Conservation (phyloP, 2,888 invertebrate species). For the Drosophila emarginata region DNA sequence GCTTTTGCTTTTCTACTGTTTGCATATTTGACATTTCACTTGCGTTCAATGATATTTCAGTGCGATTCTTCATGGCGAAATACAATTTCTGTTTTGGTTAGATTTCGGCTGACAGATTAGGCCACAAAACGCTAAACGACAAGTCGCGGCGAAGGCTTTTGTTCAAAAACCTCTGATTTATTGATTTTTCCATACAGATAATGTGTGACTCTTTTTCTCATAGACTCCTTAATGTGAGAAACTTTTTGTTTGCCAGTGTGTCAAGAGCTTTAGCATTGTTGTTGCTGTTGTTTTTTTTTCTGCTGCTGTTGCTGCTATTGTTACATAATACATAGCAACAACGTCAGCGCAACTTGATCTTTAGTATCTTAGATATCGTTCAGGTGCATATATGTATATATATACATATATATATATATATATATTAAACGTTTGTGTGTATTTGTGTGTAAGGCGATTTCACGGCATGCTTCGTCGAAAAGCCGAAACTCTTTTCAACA, state of each 20-base stretch:
- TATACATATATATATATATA: background rate
- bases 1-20: slow-evolving; percentile 25
- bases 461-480: slow-evolving; percentile 24
- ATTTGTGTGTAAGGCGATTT: slow-evolving; percentile 28
- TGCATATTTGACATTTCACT: slow-evolving; percentile 76
- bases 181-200: slow-evolving; percentile 79
- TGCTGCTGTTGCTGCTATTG: slow-evolving; percentile 26
- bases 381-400: background rate
- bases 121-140: slow-evolving; percentile 18
- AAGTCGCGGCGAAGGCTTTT: slow-evolving; percentile 42
- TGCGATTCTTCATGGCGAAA: slow-evolving; percentile 70
- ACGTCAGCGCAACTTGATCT: slow-evolving; percentile 49
- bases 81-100: slow-evolving; percentile 42
- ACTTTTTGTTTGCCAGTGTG: slow-evolving; percentile 60
- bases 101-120: slow-evolving; percentile 58
- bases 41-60: slow-evolving; percentile 64
- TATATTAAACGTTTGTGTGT: background rate
- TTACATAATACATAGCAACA: slow-evolving; percentile 52
- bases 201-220: slow-evolving; percentile 80
- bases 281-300: slow-evolving; percentile 19
- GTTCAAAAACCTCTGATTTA: slow-evolving; percentile 68
- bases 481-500: slow-evolving; percentile 37
- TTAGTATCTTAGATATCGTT: slow-evolving; percentile 27
- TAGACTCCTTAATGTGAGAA: slow-evolving; percentile 71
- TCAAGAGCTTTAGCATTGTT: slow-evolving; percentile 56